Conservation (phyloP, 2,797 vertebrate species). For the Clamator glandarius region DNA sequence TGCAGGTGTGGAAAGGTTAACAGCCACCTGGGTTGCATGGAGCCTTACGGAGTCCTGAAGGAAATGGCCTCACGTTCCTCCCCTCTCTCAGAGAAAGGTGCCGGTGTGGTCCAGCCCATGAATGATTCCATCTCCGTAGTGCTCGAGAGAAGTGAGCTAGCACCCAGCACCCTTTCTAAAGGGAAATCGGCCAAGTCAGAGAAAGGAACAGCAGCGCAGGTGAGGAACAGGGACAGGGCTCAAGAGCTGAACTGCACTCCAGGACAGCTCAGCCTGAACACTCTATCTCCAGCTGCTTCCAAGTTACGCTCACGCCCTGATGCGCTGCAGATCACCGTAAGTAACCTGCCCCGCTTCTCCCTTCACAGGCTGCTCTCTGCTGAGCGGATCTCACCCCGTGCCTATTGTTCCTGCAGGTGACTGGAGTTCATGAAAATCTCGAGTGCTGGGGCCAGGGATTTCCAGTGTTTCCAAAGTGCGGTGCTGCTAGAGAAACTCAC, state of each 20-base stretch:
- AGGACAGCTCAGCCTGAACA: background rate
- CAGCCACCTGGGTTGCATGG: background rate
- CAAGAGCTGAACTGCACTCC: background rate
- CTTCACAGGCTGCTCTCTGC: background rate
- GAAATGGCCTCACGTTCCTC: background rate
- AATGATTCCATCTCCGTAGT: background rate
- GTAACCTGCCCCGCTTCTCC: background rate
- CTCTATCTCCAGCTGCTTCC: background rate
- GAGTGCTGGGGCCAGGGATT: background rate
- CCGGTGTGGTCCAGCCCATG: background rate
- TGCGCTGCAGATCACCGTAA: background rate
- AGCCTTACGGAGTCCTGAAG: background rate
- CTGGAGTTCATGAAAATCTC: background rate
- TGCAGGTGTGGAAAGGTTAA: background rate
- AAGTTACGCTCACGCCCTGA: background rate
- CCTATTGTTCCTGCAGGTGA: background rate
- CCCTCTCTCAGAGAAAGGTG: background rate
- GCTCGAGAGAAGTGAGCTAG: background rate
- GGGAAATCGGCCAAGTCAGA: background rate
- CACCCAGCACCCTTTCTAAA: background rate
- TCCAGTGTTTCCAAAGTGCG: fast-evolving
- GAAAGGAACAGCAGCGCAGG: background rate
- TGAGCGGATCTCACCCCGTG: background rate
- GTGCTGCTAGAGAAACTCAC: background rate
- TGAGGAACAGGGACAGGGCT: background rate